These are phyloP conservation scores for Epicauta chinensis DNA, from an alignment of 1,140 invertebrate genomes.

Conservation along the genomic window DNA sequence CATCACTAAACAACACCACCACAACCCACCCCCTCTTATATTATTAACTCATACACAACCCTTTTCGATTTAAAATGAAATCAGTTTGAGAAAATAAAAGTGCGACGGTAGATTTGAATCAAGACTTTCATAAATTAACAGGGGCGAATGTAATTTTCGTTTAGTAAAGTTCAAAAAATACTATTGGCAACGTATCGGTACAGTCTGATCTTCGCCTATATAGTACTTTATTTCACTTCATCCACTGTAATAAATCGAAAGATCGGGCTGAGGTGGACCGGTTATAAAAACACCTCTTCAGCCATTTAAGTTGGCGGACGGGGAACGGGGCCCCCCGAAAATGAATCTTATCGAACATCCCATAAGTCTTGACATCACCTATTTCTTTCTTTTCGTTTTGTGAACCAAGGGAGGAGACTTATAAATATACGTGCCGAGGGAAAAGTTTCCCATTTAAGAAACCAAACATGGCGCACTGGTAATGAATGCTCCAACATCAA, in stretches of 20 bases:
- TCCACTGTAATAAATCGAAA: constrained; percentile 41
- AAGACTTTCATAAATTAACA: no score
- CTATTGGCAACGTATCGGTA: constrained; percentile 14
- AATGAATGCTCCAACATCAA: constrained; percentile 36
- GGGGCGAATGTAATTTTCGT: no score
- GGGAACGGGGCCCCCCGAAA: constrained; percentile 35
- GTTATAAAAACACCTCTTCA: constrained; percentile 44
- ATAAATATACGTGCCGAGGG: constrained; percentile 43
- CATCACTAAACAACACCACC: constrained; percentile 21
- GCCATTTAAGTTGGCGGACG: constrained; percentile 39
- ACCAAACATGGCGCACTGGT: constrained; percentile 33
- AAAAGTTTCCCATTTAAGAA: constrained; percentile 43
- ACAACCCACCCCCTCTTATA: constrained; percentile 4
- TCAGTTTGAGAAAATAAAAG: no score
- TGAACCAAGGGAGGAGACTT: constrained; percentile 40
- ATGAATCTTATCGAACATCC: constrained; percentile 49
- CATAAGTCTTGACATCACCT: constrained; percentile 49
- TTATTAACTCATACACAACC: constrained; percentile 15
- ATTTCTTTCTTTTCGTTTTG: constrained; percentile 43
- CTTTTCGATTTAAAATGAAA: no score
- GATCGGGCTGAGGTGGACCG: constrained; percentile 35
- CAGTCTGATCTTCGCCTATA: constrained; percentile 27
- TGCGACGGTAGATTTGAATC: no score
- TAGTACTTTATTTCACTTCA: constrained; percentile 39
- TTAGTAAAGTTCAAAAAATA: no score